Base-by-base conservation (phyloP, 2,113 vertebrate species). In the Smithornis capensis region DNA sequence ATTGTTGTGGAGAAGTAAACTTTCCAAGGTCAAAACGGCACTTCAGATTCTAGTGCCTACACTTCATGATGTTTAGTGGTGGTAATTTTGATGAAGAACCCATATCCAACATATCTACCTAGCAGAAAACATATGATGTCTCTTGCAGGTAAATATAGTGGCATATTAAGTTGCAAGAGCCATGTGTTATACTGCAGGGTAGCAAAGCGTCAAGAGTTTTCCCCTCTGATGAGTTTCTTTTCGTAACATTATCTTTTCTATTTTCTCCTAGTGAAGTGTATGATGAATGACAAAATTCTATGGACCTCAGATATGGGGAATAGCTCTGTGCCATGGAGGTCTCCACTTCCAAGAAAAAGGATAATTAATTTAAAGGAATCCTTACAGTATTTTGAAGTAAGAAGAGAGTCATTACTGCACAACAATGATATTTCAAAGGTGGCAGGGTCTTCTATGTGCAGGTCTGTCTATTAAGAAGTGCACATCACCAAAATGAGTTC, bases 61-160 rank as follows among this genome's bases (percentile, higher is more conserved):
- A 10, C 5, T 35, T 78, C 25, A 28, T 0, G 2, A 7, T 29
- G 8, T 62, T 15, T 42, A 9, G 6, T 40, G 6, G n/a, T 63
- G n/a, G 8, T 53, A 23, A 14, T 13, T 71, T 31, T 82, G 44
- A n/a, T n/a, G n/a, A n/a, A n/a, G n/a, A 85, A 5, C 7, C 7
- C 4, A 6, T 37, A 65, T 52, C 12, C 38, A 52, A n/a, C 19
- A 3, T 27, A 33, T 10, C 9, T 35, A n/a, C 15, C 33, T 29
- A 35, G 9, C 0, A 40, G 7, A 77, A 81, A 27, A 33, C 1
- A 5, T 4, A 8, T 12, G 19, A 57, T 67, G 14, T 44, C 12
- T 44, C 47, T 47, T 57, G 38, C 35, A 49, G 35, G 38, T 38
- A 45, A 37, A 5, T 67, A 10, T 4, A 56, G 19, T 29, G n/a